Conservation (phyloP, 2,888 invertebrate genomes). For the Nezara viridula region DNA sequence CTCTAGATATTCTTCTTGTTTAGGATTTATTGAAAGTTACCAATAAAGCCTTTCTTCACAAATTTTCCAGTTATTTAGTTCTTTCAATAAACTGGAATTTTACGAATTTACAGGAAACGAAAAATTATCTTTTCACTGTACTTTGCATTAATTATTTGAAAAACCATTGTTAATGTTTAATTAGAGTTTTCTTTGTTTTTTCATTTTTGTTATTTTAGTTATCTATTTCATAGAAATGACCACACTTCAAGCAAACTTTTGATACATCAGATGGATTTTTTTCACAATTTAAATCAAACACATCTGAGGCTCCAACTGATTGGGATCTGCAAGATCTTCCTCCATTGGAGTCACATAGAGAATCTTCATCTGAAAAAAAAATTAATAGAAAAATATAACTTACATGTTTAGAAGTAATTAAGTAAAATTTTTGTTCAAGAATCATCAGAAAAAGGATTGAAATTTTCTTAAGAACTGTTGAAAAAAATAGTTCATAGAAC, state of each 20-base stretch:
- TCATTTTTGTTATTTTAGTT: not conserved
- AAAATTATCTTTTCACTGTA: not conserved
- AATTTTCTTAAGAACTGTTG: too few species aligned
- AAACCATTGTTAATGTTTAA: not conserved
- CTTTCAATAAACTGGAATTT: not conserved
- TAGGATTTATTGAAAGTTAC: too few species aligned
- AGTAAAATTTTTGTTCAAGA: too few species aligned
- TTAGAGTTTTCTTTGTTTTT: not conserved
- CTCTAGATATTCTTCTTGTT: too few species aligned
- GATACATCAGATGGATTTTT: constrained; percentile 12
- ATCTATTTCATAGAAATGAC: constrained; percentile 60
- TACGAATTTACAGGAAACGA: not conserved
- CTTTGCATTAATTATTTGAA: not conserved
- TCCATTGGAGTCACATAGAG: constrained; percentile 21
- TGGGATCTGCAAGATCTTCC: constrained; percentile 61
- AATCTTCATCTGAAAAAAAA: constrained; percentile 37
- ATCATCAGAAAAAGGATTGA: too few species aligned
- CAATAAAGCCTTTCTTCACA: too few species aligned
- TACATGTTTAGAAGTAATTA: too few species aligned
- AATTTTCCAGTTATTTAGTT: not conserved
- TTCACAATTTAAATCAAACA: constrained; percentile 50
- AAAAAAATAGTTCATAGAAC: too few species aligned
- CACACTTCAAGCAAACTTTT: constrained; percentile 63
- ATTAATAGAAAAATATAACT: not conserved
- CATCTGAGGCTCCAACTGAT: constrained; percentile 62